Evolutionary conservation across 2,888 invertebrate species (phyloP), one percentile per base, ranked within the genome.

Genomic region (Falcaria lacertinaria): DNA sequence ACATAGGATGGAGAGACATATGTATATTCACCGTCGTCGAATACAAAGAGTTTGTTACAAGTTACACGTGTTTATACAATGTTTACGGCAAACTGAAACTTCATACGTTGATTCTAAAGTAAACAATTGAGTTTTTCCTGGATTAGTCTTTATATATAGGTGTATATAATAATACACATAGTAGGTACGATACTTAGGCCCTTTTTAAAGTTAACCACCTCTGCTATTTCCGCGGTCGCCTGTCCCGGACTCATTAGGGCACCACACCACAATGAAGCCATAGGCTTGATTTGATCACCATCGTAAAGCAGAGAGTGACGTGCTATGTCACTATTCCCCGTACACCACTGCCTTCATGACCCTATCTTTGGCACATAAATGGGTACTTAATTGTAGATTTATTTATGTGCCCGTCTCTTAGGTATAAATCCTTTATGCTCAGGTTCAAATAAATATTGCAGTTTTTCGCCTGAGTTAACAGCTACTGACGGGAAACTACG

Each of bases 241-340:
- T 34, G 48, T 41, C 28, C 14, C 34, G 36, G 28, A 33, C 44
- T 42, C 47, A 44, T 47, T 47, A 37, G 25, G 37, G 37, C 7
- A 22, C 42, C 17, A 36, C 22, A 17, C 17, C n/a, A 13, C 16
- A 39, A 43, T 41, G 40, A 41, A 47, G 4, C 35, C 25, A 22
- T 25, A 17, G 34, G 37, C 34, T 42, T 42, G 37, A 44, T 42
- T 43, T 33, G 43, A 48, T 39, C 45, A 42, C 45, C 38, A 25
- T 42, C 44, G 42, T 34, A 32, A 44, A 34, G 34, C 39, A 6
- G 43, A 43, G 43, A 45, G 45, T 43, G 42, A 16, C 43, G 28
- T 22, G 41, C 28, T 36, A 41, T 43, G 42, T 48, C 45, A 38
- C 15, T 32, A 16, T 34, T 7, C 16, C 3, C 25, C 33, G 14